These are phyloP conservation scores for Cactoblastis cactorum DNA, from an alignment of 2,888 invertebrate species.

Conservation along the genomic window DNA sequence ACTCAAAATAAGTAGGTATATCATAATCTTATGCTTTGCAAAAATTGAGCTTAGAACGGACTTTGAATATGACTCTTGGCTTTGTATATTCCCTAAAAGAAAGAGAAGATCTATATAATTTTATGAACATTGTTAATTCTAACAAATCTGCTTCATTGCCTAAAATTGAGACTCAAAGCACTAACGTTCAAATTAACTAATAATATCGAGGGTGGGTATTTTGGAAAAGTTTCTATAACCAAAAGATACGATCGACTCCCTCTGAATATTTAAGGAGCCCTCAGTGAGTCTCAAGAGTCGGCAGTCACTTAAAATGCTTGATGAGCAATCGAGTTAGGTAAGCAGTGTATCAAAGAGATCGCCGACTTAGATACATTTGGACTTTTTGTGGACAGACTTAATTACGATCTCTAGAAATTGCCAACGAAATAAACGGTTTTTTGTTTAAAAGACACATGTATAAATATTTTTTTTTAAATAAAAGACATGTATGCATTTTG, in stretches of 20 bases:
- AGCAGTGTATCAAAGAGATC: conserved; percentile 25
- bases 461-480: too few species aligned
- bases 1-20: too few species aligned
- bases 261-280: conserved; percentile 69
- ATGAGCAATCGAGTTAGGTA: conserved; percentile 61
- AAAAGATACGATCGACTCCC: conserved; percentile 58
- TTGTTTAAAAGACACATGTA: too few species aligned
- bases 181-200: conserved; percentile 39
- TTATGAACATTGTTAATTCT: neutral
- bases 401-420: neutral
- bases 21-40: too few species aligned
- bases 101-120: too few species aligned
- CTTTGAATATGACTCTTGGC: too few species aligned
- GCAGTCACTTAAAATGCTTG: conserved; percentile 66
- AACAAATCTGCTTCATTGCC: conserved; percentile 22
- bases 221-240: conserved; percentile 44
- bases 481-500: too few species aligned
- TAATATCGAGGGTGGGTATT: conserved; percentile 31
- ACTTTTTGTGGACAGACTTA: conserved; percentile 3
- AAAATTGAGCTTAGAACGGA: too few species aligned
- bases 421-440: too few species aligned
- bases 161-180: conserved; percentile 20
- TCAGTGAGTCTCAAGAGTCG: conserved; percentile 60
- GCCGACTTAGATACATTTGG: conserved; percentile 15
- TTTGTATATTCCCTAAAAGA: too few species aligned